phyloP scores from a whole-genome alignment of 2,113 vertebrate genomes.

The Rhinolophus sinicus region DNA sequence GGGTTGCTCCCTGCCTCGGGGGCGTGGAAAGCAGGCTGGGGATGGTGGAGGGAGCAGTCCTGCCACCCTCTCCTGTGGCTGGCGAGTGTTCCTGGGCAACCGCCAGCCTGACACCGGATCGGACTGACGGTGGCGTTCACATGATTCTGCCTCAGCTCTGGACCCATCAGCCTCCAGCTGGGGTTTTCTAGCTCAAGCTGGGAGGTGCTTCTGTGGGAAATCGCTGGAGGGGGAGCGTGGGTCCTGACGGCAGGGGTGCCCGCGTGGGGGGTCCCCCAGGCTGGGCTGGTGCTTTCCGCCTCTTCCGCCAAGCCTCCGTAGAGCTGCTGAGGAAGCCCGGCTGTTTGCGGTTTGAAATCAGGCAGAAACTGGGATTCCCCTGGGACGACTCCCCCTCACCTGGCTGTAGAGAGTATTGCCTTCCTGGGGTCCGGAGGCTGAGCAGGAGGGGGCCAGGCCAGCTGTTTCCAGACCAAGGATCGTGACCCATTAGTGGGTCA shows the following conservation, averaged over 20 bases:
- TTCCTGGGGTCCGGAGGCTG: neutral
- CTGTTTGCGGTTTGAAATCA: neutral
- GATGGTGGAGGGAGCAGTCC: neutral
- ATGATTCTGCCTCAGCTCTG: constrained; percentile 71
- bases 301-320: neutral
- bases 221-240: neutral
- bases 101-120: constrained; percentile 59
- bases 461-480: neutral
- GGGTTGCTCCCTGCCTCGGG: neutral
- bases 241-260: neutral
- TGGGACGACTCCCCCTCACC: neutral
- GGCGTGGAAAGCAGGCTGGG: neutral
- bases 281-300: neutral
- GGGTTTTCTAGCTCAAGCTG: constrained; percentile 38
- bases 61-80: neutral
- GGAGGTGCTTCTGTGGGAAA: constrained; percentile 21
- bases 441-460: neutral
- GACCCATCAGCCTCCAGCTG: constrained; percentile 53
- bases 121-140: constrained; percentile 57
- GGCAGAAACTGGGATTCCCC: neutral
- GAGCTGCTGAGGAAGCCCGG: neutral
- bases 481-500: neutral
- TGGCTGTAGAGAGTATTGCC: neutral
- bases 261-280: neutral
- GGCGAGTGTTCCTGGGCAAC: constrained; percentile 44